Conservation (phyloP, 2,113 vertebrate genomes). For the Heterocephalus glaber region DNA sequence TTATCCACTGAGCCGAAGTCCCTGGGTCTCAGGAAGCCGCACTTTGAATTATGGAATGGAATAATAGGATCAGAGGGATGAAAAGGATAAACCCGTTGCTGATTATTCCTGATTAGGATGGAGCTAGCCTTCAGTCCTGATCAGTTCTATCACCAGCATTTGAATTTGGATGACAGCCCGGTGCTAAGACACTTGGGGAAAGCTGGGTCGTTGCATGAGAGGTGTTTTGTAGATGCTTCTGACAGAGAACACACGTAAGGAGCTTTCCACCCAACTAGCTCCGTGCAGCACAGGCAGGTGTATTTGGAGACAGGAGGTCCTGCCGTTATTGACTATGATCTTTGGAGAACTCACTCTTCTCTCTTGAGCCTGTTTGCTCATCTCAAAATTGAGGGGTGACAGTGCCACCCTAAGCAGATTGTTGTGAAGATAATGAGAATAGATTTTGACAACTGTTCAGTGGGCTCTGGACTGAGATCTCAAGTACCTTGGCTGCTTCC, state of each 20-base stretch:
- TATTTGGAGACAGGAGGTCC: not conserved
- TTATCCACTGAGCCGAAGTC: not conserved
- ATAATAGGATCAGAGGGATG: slow-evolving; percentile 71
- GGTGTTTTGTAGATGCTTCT: not conserved
- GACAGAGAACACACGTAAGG: not conserved
- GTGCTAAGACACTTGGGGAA: not conserved
- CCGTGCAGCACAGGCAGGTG: not conserved
- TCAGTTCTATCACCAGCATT: not conserved
- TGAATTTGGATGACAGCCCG: slow-evolving; percentile 49
- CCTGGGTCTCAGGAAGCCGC: not conserved
- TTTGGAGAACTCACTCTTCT: not conserved
- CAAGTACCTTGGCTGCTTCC: too few relatives aligned
- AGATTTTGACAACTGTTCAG: not conserved
- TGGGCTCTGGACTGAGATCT: not conserved
- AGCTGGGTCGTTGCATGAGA: not conserved
- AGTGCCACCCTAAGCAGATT: not conserved
- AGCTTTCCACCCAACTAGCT: not conserved
- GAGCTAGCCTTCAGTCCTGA: slow-evolving; percentile 11
- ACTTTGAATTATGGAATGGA: slow-evolving; percentile 12
- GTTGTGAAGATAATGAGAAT: not conserved
- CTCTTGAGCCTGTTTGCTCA: not conserved
- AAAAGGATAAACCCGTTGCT: slow-evolving; percentile 63
- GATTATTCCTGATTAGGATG: slow-evolving; percentile 73
- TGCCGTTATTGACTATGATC: not conserved
- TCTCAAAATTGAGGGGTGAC: not conserved